Evolutionary conservation across 2,888 invertebrate genomes (phyloP).

Genomic region (Iphiclides podalirius): DNA sequence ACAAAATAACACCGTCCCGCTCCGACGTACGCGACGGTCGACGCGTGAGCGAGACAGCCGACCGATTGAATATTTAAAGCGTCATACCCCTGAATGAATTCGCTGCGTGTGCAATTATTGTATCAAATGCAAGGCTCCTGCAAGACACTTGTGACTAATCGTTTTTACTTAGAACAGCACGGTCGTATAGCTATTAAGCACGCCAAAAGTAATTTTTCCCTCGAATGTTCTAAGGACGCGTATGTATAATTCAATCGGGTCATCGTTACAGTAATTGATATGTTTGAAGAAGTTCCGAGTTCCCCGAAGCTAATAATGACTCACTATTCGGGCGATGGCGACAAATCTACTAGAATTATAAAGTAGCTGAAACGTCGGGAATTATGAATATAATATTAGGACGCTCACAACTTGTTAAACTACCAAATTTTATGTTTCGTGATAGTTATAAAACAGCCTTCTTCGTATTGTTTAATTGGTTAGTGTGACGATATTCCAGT

Average conservation of each 20-base stretch:
- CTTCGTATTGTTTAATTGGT: too few relatives aligned
- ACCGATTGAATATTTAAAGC: slow-evolving; percentile 67
- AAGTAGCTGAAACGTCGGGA: slow-evolving; percentile 27
- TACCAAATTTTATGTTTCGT: too few relatives aligned
- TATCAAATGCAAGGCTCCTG: slow-evolving; percentile 58
- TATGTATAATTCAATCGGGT: slow-evolving; percentile 54
- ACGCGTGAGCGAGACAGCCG: slow-evolving; percentile 38
- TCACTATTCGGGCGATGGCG: slow-evolving; percentile 38
- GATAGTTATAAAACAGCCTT: too few relatives aligned
- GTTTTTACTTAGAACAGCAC: slow-evolving; percentile 53
- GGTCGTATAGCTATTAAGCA: slow-evolving; percentile 51
- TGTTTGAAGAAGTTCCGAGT: slow-evolving; percentile 46
- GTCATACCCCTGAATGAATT: slow-evolving; percentile 57
- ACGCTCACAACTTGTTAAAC: too few relatives aligned
- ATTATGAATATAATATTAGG: not conserved
- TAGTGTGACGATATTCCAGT: too few relatives aligned
- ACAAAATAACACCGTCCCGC: slow-evolving; percentile 36
- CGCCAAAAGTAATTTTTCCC: slow-evolving; percentile 49
- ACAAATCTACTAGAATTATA: slow-evolving; percentile 30
- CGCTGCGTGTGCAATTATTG: slow-evolving; percentile 46
- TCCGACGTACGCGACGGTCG: slow-evolving; percentile 27
- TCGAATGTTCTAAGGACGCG: slow-evolving; percentile 40
- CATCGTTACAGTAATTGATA: slow-evolving; percentile 55
- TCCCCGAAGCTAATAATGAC: slow-evolving; percentile 43
- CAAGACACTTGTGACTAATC: slow-evolving; percentile 46